These are phyloP conservation scores for Dendrolimus houi DNA, from an alignment of 2,888 invertebrate species.

Conservation along the genomic window DNA sequence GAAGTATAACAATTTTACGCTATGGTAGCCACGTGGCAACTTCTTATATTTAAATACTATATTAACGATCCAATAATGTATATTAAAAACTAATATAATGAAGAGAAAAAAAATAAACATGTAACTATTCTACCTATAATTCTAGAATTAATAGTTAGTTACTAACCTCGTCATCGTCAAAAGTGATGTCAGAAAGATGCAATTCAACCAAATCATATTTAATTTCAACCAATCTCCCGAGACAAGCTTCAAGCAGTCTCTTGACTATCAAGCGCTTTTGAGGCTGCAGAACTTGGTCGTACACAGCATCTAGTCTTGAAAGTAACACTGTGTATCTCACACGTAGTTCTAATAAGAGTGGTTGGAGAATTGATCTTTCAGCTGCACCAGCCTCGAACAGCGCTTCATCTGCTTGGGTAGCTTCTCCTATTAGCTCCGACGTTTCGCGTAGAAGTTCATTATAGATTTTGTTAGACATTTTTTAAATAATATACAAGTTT, in stretches of 20 bases:
- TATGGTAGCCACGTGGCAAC: too few relatives aligned
- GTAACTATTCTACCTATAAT: too few relatives aligned
- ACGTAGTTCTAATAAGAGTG: constrained; percentile 82
- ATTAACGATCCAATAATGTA: too few relatives aligned
- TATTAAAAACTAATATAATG: too few relatives aligned
- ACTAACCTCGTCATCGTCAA: constrained; percentile 81
- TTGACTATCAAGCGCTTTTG: constrained; percentile 91
- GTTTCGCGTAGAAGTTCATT: constrained; percentile 81
- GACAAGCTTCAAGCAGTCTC: constrained; percentile 82
- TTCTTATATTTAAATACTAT: too few relatives aligned
- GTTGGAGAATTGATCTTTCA: constrained; percentile 78
- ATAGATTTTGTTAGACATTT: constrained; percentile 86
- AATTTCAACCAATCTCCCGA: constrained; percentile 91
- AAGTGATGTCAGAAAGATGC: constrained; percentile 90
- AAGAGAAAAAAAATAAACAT: too few relatives aligned
- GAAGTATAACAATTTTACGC: too few relatives aligned
- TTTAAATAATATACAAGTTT: not conserved
- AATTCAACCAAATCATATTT: constrained; percentile 92
- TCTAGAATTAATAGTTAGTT: too few relatives aligned
- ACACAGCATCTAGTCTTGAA: constrained; percentile 85
- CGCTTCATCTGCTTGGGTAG: constrained; percentile 77
- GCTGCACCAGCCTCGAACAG: constrained; percentile 77
- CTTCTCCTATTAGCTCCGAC: constrained; percentile 68
- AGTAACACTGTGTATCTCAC: constrained; percentile 87
- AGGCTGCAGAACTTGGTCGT: constrained; percentile 95